Evolutionary conservation across 2,888 invertebrate species (phyloP).

Genomic region (Melieria picta): DNA sequence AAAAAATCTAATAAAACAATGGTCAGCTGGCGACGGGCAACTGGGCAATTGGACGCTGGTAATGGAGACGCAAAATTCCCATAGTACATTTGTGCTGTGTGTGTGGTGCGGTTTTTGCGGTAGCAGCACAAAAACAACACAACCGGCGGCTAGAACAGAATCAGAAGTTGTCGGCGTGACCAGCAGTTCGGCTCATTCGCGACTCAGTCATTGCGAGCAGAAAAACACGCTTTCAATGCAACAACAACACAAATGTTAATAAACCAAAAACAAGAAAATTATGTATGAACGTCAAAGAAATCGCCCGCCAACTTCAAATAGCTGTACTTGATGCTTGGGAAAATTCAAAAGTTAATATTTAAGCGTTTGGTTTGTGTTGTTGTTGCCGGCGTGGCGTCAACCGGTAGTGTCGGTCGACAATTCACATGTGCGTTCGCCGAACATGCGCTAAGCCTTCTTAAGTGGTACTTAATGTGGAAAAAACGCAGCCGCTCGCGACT

Average conservation of each 20-base stretch:
- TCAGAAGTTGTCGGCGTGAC: conserved; percentile 20
- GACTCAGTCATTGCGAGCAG: background rate
- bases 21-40: background rate
- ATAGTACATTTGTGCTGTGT: conserved; percentile 32
- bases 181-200: background rate
- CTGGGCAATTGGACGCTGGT: conserved; percentile 36
- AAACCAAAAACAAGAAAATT: conserved; percentile 9
- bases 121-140: background rate
- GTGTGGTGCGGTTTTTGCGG: conserved; percentile 4
- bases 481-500: no score
- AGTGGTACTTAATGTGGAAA: no score
- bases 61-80: conserved; percentile 52
- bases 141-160: background rate
- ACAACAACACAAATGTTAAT: conserved; percentile 10
- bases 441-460: no score
- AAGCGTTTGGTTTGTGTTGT: no score
- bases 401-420: no score
- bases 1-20: no score
- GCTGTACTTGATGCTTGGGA: conserved; percentile 46
- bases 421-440: no score
- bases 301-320: conserved; percentile 34
- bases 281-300: background rate
- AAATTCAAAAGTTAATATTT: conserved; percentile 23
- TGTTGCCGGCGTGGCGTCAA: no score
- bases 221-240: conserved; percentile 6